Evolutionary conservation across 2,113 vertebrate genomes (phyloP), one percentile per base, ranked within the genome.

Genomic region (Antennarius striatus): DNA sequence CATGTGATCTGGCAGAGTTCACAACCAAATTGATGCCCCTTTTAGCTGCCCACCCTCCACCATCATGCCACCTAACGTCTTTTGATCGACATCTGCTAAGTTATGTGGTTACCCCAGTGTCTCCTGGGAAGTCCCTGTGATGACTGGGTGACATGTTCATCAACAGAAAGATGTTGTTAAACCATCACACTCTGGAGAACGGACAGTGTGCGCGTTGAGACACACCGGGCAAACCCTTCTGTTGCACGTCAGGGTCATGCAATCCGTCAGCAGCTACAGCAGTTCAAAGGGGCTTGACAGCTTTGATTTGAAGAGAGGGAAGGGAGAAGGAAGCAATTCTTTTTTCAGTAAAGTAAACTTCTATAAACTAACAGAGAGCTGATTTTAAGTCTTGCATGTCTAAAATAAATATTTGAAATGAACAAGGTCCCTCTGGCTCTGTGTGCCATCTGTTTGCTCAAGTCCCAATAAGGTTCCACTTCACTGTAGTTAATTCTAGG

Each of bases 41-140:
- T 39, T 54, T 47, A 62, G 51, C 60, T 17, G 47, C 6, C 61
- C 11, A 9, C 17, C n/a, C 22, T 59, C 40, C 16, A 22, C 61
- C 69, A 39, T 4, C 45, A 48, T 29, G 39, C 30, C 54, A 15
- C 1, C 48, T 36, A 36, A 28, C 7, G 11, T 17, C 12, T 0
- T 14, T 12, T 53, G 67, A 68, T 14, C 6, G 49, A 14, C 55
- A 54, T 56, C 46, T 53, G 52, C 49, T 49, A 12, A 28, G 39
- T 78, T 67, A 12, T 61, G 13, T 61, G 15, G 56, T 78, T 59
- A 67, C 70, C 51, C 70, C 61, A 61, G 73, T 28, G 8, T 0
- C 13, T 74, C 42, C 53, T 6, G 3, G 32, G 32, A 6, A 3
- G 32, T 36, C 32, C 6, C 32, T 36, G 32, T 3, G 32, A 36